phyloP scores from a whole-genome alignment of 2,888 invertebrate species.

The Pterobdella sp. region DNA sequence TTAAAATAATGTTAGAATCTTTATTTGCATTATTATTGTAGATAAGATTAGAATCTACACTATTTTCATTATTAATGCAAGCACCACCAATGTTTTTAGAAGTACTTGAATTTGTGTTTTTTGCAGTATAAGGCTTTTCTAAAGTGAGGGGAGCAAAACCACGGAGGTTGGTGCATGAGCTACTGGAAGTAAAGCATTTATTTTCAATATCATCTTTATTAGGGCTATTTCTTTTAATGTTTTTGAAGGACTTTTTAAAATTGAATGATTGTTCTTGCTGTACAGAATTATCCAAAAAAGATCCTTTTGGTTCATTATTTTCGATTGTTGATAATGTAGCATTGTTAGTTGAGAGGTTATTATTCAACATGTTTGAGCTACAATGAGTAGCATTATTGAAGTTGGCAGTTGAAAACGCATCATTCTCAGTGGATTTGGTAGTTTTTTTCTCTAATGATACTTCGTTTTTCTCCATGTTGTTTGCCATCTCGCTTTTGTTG shows the following conservation, averaged over 20 bases:
- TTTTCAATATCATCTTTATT: background rate
- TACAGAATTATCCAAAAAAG: no score
- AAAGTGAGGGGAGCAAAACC: background rate
- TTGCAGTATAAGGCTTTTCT: background rate
- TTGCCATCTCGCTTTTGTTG: background rate
- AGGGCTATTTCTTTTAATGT: background rate
- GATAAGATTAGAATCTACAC: background rate
- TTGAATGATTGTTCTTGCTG: background rate
- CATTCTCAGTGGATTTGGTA: background rate
- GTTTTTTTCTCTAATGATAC: background rate
- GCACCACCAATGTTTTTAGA: background rate
- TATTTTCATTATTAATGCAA: background rate
- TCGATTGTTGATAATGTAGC: no score
- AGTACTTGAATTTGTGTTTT: background rate
- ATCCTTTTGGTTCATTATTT: no score
- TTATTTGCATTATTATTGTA: constrained; percentile 8
- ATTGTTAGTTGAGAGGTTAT: background rate
- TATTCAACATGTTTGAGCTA: background rate
- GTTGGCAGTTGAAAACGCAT: background rate
- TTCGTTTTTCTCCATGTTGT: background rate
- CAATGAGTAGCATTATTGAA: background rate
- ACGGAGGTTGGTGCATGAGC: background rate
- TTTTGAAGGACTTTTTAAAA: background rate
- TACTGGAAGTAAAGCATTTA: background rate
- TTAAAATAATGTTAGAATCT: background rate